phyloP scores from a whole-genome alignment of 2,888 invertebrate genomes.

The Dichetophora obliterata region DNA sequence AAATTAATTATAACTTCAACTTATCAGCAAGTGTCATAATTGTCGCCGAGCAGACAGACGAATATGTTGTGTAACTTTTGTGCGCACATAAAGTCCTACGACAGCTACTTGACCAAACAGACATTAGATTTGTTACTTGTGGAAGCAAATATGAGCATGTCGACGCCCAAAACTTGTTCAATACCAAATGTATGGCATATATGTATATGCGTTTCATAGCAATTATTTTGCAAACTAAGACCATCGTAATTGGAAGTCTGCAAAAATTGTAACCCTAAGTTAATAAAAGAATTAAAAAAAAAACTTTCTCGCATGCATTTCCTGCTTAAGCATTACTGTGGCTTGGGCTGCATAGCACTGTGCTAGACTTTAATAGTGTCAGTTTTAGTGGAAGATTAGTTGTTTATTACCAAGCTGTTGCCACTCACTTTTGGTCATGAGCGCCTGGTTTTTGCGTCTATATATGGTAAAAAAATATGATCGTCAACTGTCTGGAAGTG shows the following conservation, averaged over 20 bases:
- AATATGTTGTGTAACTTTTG: constrained; percentile 16
- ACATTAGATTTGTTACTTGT: not conserved
- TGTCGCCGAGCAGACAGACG: not conserved
- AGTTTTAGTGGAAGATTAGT: not conserved
- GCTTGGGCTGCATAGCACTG: too few species aligned
- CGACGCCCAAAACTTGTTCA: too few species aligned
- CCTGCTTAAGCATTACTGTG: not conserved
- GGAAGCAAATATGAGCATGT: not conserved
- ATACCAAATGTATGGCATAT: too few species aligned
- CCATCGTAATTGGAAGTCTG: not conserved
- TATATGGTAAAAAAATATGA: constrained; percentile 49
- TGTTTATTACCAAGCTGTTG: too few species aligned
- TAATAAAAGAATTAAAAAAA: not conserved
- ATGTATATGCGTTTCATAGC: too few species aligned
- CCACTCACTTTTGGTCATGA: too few species aligned
- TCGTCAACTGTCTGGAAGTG: not conserved
- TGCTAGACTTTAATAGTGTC: too few species aligned
- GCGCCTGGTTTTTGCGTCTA: constrained; percentile 52
- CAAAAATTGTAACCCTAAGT: not conserved
- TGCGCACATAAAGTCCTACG: too few species aligned
- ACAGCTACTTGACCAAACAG: too few species aligned
- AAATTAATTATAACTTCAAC: constrained; percentile 15
- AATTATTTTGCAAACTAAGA: too few species aligned
- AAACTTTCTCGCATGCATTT: not conserved
- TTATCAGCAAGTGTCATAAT: not conserved